Evolutionary conservation across 2,888 invertebrate genomes (phyloP).

Genomic region (Tridacna gigas): DNA sequence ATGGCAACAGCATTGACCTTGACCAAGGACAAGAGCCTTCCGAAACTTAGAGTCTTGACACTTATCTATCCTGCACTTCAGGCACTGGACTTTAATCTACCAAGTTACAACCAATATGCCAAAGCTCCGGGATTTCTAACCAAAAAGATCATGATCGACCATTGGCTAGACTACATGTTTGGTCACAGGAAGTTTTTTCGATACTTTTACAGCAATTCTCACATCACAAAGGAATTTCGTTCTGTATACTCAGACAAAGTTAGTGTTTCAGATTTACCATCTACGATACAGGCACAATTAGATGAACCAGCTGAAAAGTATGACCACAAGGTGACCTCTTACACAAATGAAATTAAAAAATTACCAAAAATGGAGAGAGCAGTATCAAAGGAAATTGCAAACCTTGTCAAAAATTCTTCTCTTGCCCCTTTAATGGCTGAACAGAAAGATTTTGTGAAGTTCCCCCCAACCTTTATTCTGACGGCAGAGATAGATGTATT

Average conservation of each 20-base stretch:
- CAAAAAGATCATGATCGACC: constrained; percentile 52
- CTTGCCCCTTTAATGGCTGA: constrained; percentile 60
- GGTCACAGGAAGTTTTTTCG: constrained; percentile 34
- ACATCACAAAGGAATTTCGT: neutral
- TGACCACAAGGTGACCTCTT: neutral
- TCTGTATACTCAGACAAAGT: neutral
- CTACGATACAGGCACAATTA: neutral
- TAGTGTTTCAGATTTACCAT: neutral
- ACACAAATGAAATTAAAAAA: neutral
- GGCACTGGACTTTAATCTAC: constrained; percentile 80
- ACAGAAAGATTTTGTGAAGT: constrained; percentile 48
- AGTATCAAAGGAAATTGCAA: constrained; percentile 17
- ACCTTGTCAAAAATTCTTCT: constrained; percentile 36
- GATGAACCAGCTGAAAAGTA: too few species aligned
- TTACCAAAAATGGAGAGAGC: constrained; percentile 30
- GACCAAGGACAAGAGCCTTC: constrained; percentile 54
- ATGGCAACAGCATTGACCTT: constrained; percentile 67
- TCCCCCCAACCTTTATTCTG: constrained; percentile 61
- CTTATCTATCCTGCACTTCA: constrained; percentile 65
- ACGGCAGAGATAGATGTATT: constrained; percentile 62
- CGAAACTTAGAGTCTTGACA: constrained; percentile 45
- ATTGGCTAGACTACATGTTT: constrained; percentile 62
- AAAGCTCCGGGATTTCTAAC: constrained; percentile 50
- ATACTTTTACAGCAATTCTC: neutral
- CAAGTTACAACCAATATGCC: constrained; percentile 65